Percentiles rank a stretch among this genome's conserved stretches.
Evolutionary conservation across 2,113 vertebrate species (phyloP).

Genomic region (Anguilla japonica): DNA sequence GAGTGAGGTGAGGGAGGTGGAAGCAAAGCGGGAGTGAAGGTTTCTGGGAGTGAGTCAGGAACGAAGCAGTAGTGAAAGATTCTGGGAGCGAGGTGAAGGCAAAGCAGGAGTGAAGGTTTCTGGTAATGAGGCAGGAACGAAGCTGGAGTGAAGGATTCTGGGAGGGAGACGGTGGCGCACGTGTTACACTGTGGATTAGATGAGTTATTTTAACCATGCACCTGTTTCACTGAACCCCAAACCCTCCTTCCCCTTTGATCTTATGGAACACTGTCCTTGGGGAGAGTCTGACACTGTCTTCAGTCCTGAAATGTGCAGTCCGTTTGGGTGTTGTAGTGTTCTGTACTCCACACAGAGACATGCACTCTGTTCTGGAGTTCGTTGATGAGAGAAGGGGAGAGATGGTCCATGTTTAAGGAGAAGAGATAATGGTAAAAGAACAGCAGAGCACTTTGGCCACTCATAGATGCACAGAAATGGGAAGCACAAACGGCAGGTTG

Average conservation of each 20-base stretch:
- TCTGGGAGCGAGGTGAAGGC: not conserved
- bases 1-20: not conserved
- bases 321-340: too few species aligned
- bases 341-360: too few species aligned
- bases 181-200: not conserved
- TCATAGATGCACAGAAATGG: slow-evolving; percentile 11
- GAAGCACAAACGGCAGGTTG: too few species aligned
- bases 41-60: slow-evolving; percentile 13
- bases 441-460: too few species aligned
- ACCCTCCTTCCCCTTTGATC: not conserved
- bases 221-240: not conserved
- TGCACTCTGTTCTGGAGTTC: too few species aligned
- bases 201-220: not conserved
- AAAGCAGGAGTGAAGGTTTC: slow-evolving; percentile 24
- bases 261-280: not conserved
- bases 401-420: too few species aligned
- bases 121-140: not conserved
- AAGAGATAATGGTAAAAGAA: too few species aligned
- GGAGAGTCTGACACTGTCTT: not conserved
- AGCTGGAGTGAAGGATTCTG: not conserved
- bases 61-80: not conserved
- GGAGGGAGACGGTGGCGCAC: not conserved
- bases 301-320: too few species aligned
- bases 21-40: not conserved
- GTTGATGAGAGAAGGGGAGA: too few species aligned